Base-by-base conservation (phyloP, 2,888 invertebrate genomes). In the Caenorhabditis plicata region DNA sequence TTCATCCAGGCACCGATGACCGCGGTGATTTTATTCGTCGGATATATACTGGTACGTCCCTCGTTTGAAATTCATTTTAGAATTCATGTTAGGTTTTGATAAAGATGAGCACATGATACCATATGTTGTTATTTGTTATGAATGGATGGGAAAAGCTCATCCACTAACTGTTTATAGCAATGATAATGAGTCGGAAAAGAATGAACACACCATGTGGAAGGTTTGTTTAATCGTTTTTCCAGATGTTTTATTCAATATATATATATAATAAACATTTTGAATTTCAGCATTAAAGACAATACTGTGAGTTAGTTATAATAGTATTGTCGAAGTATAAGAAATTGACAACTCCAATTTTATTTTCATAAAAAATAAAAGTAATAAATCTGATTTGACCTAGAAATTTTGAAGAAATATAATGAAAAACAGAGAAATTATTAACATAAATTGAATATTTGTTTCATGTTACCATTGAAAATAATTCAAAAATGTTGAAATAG, bases 81-180 rank as follows among this genome's bases (percentile, higher is more conserved):
- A 19, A 40, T 15, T 40, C 20, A 4, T 19, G 20, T 23, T 17
- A 58, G 60, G 60, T 36, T 56, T 52, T 41, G 40, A 62, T 42
- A 56, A 48, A 11, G 44, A 51, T 17, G 55, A 55, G 41, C 55
- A 52, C 29, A 51, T 54, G 52, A 62, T 55, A 32, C 49, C 51
- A 19, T 53, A 44, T 23, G 58, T 53, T 4, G 54, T 68, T 13
- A 64, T 68, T 43, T 51, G 56, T 29, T 68, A 68, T 52, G 68
- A 64, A 48, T 68, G 68, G 68, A 54, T 52, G 41, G 68, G 68
- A 27, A 47, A 45, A 31, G 57, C 68, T 2, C 68, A 68, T 50
- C 63, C 68, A 29, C 29, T 68, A 15, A 52, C 64, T n/a, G 57
- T 68, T 29, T 49, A 53, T 33, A 53, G n/a, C n/a, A n/a, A 60